Conservation (phyloP, 2,797 vertebrate species). For the Brachyrhaphis roseni region DNA sequence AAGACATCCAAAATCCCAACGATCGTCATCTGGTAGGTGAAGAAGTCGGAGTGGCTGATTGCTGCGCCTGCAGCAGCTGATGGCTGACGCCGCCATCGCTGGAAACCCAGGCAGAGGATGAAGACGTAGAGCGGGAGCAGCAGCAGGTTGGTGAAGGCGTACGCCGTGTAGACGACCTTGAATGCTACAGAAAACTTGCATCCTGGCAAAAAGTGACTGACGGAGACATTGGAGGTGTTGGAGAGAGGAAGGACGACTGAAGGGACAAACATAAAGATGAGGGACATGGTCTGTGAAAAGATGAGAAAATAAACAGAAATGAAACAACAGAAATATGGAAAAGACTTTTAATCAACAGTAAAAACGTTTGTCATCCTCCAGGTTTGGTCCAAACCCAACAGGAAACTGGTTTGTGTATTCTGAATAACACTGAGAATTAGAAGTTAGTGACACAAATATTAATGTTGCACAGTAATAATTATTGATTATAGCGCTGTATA, state of each 20-base stretch:
- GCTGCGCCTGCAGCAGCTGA: neutral
- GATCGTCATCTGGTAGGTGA: slow-evolving; percentile 21
- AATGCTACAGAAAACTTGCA: neutral
- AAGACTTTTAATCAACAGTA: neutral
- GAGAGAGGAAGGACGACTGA: neutral
- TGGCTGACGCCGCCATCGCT: neutral
- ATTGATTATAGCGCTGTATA: too few species aligned
- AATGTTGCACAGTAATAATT: neutral
- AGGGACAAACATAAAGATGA: neutral
- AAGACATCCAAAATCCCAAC: neutral
- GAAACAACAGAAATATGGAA: neutral
- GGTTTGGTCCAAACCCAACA: neutral
- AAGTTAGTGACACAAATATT: neutral
- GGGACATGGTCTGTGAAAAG: slow-evolving; percentile 16
- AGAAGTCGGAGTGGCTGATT: slow-evolving; percentile 1
- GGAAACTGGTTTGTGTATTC: neutral
- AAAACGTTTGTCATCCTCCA: neutral
- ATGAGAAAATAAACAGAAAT: neutral
- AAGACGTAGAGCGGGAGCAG: slow-evolving; percentile 18
- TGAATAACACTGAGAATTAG: neutral
- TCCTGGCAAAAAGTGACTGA: too few species aligned
- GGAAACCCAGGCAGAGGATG: slow-evolving; percentile 19
- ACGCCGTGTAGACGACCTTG: rapidly evolving
- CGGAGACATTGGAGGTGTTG: neutral
- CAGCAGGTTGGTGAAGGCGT: neutral